Percentiles rank a stretch among this genome's conserved stretches.
Conservation (phyloP, 2,888 invertebrate species). For the Ennomos fuscantarius region DNA sequence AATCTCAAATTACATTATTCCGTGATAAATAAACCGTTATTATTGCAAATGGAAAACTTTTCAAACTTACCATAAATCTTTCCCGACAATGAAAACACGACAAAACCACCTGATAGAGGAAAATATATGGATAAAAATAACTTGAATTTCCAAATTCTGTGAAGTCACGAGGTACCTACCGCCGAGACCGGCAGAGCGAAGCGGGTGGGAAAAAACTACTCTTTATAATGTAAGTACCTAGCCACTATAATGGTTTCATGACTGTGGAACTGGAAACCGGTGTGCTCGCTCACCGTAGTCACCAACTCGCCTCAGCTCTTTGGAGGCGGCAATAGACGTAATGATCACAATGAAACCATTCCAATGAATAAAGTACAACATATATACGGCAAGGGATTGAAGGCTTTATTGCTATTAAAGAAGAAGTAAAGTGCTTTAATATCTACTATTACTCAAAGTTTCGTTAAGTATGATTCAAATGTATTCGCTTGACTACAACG, state of each 20-base stretch:
- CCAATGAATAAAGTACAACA: slow-evolving; percentile 7
- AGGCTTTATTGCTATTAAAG: slow-evolving; percentile 4
- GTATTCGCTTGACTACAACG: too few species aligned
- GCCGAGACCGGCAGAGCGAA: slow-evolving; percentile 63
- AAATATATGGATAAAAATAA: slow-evolving; percentile 36
- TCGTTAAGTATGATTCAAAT: too few species aligned
- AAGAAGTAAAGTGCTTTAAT: background rate
- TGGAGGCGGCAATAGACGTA: slow-evolving; percentile 36
- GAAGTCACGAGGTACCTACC: slow-evolving; percentile 56
- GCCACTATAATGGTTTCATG: slow-evolving; percentile 25
- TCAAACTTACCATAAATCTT: slow-evolving; percentile 8
- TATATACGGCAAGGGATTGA: slow-evolving; percentile 16
- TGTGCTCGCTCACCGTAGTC: slow-evolving; percentile 32
- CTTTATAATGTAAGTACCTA: slow-evolving; percentile 37
- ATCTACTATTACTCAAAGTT: too few species aligned
- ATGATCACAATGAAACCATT: slow-evolving; percentile 23
- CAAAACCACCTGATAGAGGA: slow-evolving; percentile 30
- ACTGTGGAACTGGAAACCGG: slow-evolving; percentile 27
- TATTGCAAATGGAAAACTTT: background rate
- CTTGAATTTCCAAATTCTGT: slow-evolving; percentile 60
- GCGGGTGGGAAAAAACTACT: slow-evolving; percentile 63
- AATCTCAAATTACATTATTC: too few species aligned
- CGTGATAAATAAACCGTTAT: too few species aligned
- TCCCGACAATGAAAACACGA: slow-evolving; percentile 13
- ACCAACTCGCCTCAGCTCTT: slow-evolving; percentile 33